Conservation (phyloP, 1,140 invertebrate species). For the Agraylea sexmaculata region DNA sequence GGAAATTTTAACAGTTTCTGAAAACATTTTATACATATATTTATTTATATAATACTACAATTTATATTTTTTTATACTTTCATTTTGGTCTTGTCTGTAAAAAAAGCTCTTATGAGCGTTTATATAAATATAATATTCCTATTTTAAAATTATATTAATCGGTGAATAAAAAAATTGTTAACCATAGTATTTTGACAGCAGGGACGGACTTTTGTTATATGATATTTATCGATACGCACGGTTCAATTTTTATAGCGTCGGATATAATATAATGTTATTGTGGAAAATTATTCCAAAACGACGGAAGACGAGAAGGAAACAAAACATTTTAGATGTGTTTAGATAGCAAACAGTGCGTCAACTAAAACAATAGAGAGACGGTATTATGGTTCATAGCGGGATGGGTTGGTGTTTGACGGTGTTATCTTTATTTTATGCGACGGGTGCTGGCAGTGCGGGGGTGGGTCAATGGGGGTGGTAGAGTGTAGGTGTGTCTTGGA, state of each 20-base stretch:
- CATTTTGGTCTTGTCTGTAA: background rate
- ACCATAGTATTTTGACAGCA: conserved; percentile 1
- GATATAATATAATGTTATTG: conserved; percentile 7
- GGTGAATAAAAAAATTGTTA: background rate
- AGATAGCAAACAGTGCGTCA: too few species aligned
- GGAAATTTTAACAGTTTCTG: background rate
- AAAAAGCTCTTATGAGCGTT: background rate
- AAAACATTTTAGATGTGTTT: too few species aligned
- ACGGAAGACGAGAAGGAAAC: too few species aligned
- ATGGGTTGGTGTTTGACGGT: background rate
- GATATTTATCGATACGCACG: background rate
- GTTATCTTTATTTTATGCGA: conserved; percentile 19
- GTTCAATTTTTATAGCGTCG: background rate
- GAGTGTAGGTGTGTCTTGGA: background rate
- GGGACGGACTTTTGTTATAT: conserved; percentile 1
- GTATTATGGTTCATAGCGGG: conserved; percentile 1
- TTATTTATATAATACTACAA: background rate
- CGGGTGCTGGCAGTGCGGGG: background rate
- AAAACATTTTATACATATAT: conserved; percentile 6
- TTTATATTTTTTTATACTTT: background rate
- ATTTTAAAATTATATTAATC: background rate
- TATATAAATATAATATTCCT: background rate
- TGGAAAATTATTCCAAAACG: conserved; percentile 3
- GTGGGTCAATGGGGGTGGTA: conserved; percentile 2
- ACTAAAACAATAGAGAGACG: too few species aligned